Evolutionary conservation across 2,113 vertebrate species (phyloP), one percentile per base, ranked within the genome.

Genomic region (Hyla sarda): DNA sequence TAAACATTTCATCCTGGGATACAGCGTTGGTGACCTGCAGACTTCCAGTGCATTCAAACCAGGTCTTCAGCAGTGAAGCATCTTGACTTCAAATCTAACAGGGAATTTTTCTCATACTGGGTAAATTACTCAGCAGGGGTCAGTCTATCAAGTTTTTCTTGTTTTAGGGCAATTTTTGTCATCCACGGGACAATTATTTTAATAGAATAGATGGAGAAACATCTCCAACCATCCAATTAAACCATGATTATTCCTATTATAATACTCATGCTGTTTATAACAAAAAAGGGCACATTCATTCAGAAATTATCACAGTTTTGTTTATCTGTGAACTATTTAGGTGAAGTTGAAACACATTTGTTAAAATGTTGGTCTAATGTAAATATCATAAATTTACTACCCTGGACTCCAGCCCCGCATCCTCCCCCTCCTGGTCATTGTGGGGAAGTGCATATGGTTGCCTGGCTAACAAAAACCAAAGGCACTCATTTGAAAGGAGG

Each of bases 1-100:
- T 25, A 82, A 88, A 28, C 17, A 82, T 34, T 45, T n/a, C 56
- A 82, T 71, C 25, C 65, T 45, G 30, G 52, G 41, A 1, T 41
- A 2, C 6, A 11, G 8, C 72, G 69, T 50, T 69, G 58, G 37
- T 37, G 56, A 62, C 54, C 54, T 9, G 71, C 74, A 78, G 78
- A 81, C 75, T 73, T 71, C 32, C 41, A 13, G 6, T 1, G 11
- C 60, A 73, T 32, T 47, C 71, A 58, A 45, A 52, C 34, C 52
- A 56, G 62, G 41, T 28, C 28, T 28, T 45, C 34, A 11, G 28
- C 65, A 71, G 67, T 17, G 30, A 23, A 72, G 50, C 47, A 73
- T 73, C 65, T 73, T 56, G 67, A 83, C 21, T 80, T 37, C 17
- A 21, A 37, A 37, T 25, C 32, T 60, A 60, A 58, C 76, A 41